Percentiles rank a stretch among this genome's conserved stretches.
Conservation (phyloP, 2,888 invertebrate species). For the Amphiduros pacificus region DNA sequence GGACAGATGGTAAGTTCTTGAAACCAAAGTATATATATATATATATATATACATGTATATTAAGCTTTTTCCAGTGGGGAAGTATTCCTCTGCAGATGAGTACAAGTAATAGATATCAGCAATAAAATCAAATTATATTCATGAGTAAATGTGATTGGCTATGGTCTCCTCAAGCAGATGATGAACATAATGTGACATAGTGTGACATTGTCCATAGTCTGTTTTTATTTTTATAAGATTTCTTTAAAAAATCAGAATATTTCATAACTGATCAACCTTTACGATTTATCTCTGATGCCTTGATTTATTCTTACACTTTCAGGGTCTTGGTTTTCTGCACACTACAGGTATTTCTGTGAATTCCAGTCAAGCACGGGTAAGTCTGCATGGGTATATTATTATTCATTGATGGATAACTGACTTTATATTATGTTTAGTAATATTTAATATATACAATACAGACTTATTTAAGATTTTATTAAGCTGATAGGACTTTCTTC, state of each 20-base stretch:
- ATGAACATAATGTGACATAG: too few relatives aligned
- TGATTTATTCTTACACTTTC: conserved; percentile 30
- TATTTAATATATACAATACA: neutral
- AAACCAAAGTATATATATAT: neutral
- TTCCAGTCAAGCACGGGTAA: conserved; percentile 74
- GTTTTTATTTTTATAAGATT: neutral
- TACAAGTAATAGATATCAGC: too few relatives aligned
- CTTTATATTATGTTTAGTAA: neutral
- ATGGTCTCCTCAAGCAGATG: too few relatives aligned
- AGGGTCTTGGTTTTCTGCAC: conserved; percentile 86
- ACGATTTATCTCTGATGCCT: neutral
- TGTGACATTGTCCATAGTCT: neutral
- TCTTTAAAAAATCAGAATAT: neutral
- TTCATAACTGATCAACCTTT: neutral
- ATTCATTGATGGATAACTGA: neutral
- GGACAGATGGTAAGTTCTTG: conserved; percentile 74
- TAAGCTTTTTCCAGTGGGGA: neutral
- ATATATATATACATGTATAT: neutral
- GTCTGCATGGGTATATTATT: neutral
- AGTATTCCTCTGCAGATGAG: neutral
- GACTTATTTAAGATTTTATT: too few relatives aligned
- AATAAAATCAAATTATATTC: too few relatives aligned
- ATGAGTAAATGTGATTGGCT: too few relatives aligned
- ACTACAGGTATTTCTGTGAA: conserved; percentile 85
- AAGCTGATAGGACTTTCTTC: too few relatives aligned